Evolutionary conservation across 2,888 invertebrate genomes (phyloP).

Genomic region (Sphecodes monilicornis): DNA sequence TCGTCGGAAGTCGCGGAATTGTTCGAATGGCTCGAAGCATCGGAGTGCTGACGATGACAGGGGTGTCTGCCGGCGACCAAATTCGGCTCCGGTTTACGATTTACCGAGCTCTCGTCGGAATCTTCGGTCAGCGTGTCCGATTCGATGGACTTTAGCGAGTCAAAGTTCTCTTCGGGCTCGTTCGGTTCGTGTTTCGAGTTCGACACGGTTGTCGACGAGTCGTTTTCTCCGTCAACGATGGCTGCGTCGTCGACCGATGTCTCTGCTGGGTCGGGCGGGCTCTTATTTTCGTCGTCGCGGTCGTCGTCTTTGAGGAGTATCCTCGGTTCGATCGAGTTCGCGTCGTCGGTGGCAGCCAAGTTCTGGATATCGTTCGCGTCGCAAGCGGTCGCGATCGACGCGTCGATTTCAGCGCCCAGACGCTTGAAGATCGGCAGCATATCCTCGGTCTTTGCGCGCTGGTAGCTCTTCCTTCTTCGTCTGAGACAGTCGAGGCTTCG

Average conservation of each 20-base stretch:
- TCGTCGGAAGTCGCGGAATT: conserved; percentile 81
- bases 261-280: too few relatives aligned
- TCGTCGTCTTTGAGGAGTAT: too few relatives aligned
- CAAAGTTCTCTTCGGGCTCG: conserved; percentile 79
- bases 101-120: conserved; percentile 75
- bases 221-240: too few relatives aligned
- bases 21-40: conserved; percentile 79
- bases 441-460: conserved; percentile 79
- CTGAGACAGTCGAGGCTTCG: conserved; percentile 81
- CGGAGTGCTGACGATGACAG: conserved; percentile 79
- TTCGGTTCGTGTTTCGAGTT: background rate
- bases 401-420: conserved; percentile 71
- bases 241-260: background rate
- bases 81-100: conserved; percentile 33
- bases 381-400: conserved; percentile 30
- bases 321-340: too few relatives aligned
- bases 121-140: conserved; percentile 83
- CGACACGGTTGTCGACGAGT: background rate
- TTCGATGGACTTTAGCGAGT: conserved; percentile 82
- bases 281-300: too few relatives aligned
- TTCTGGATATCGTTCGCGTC: conserved; percentile 9
- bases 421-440: conserved; percentile 78
- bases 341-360: background rate
- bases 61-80: conserved; percentile 69
- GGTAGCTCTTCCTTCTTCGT: conserved; percentile 75